These are phyloP conservation scores for Pyrgus malvae DNA, from an alignment of 2,888 invertebrate species.

Conservation along the genomic window DNA sequence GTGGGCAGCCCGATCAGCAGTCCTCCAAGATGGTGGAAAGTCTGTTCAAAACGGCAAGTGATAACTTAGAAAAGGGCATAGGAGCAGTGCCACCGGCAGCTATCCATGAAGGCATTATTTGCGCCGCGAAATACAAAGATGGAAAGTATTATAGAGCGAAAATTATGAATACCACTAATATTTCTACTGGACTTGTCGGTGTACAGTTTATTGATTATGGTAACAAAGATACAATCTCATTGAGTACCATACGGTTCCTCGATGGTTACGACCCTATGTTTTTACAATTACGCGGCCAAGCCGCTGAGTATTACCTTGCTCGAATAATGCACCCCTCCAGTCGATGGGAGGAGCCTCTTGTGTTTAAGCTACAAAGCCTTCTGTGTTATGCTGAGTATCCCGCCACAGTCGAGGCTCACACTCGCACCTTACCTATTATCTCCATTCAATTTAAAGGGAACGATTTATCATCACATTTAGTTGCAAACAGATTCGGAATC, in stretches of 20 bases:
- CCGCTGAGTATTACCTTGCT: constrained; percentile 82
- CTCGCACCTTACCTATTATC: constrained; percentile 64
- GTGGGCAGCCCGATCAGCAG: constrained; percentile 85
- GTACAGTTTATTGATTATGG: constrained; percentile 87
- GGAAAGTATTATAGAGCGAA: constrained; percentile 85
- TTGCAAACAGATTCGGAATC: constrained; percentile 68
- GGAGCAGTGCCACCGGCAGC: constrained; percentile 71
- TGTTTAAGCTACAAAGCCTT: constrained; percentile 63
- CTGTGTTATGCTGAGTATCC: constrained; percentile 69
- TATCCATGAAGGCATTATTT: constrained; percentile 79
- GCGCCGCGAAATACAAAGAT: constrained; percentile 86
- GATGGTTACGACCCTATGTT: constrained; percentile 76
- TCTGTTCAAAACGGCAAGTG: constrained; percentile 60
- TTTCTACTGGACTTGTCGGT: constrained; percentile 79
- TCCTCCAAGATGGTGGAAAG: constrained; percentile 81
- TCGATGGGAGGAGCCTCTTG: constrained; percentile 77
- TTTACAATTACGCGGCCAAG: constrained; percentile 79
- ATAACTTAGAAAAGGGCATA: constrained; percentile 68
- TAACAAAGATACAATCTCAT: constrained; percentile 82
- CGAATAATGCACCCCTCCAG: constrained; percentile 77
- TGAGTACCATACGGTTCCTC: constrained; percentile 81
- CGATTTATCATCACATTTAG: constrained; percentile 73
- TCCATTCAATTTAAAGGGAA: constrained; percentile 71
- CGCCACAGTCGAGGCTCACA: constrained; percentile 60
- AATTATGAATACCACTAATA: constrained; percentile 71